Conservation (phyloP, 2,113 vertebrate species). For the Ammodytes dubius region DNA sequence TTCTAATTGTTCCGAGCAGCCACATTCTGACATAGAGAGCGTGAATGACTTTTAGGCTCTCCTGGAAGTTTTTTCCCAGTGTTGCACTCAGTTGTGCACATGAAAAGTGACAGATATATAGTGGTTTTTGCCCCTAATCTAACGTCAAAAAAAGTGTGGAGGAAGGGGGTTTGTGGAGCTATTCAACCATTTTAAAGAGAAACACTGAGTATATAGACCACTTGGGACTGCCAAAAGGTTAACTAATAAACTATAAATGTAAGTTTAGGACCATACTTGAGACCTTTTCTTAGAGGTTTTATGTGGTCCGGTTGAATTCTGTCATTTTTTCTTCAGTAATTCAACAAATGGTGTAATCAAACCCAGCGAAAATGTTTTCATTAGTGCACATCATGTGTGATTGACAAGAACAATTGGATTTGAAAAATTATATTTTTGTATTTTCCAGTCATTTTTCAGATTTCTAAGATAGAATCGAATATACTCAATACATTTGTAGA, state of each 20-base stretch:
- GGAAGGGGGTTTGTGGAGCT: neutral
- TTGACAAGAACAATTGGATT: constrained; percentile 5
- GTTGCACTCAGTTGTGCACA: neutral
- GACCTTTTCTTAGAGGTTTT: neutral
- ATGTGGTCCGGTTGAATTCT: neutral
- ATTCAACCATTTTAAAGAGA: neutral
- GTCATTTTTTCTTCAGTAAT: neutral
- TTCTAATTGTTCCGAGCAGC: too few relatives aligned
- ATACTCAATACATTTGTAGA: constrained; percentile 5
- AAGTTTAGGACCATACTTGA: neutral
- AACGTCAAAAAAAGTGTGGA: neutral
- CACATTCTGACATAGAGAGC: too few relatives aligned
- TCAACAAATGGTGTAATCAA: neutral
- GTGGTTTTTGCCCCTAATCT: neutral
- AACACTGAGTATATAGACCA: neutral
- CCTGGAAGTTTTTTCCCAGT: neutral
- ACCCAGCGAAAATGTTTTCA: neutral
- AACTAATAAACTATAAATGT: neutral
- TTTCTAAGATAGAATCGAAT: neutral
- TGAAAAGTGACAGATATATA: neutral
- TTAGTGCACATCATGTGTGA: constrained; percentile 5
- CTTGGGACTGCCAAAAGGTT: neutral
- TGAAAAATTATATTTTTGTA: too few relatives aligned
- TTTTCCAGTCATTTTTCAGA: too few relatives aligned
- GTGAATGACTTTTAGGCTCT: too few relatives aligned